Percentiles rank a stretch among this genome's conserved stretches.
These are phyloP conservation scores for Patiria miniata DNA, from an alignment of 35 echinoderm and acorn worm genomes.

Conservation along the genomic window DNA sequence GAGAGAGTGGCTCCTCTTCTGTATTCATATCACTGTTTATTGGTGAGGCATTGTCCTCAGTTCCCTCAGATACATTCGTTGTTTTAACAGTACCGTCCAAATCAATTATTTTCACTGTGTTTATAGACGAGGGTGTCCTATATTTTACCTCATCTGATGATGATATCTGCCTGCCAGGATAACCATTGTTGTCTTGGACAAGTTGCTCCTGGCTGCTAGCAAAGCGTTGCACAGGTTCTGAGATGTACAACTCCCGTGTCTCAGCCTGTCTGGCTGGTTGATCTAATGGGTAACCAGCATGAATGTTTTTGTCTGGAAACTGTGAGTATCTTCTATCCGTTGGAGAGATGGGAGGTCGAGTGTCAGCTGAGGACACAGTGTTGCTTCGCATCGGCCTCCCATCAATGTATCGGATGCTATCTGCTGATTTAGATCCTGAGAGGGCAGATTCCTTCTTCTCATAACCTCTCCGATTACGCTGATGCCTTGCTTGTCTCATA, in stretches of 20 bases:
- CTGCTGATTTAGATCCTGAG: not conserved
- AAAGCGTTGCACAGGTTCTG: not conserved
- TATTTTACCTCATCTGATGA: not conserved
- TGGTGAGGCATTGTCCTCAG: not conserved
- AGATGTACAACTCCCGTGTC: not conserved
- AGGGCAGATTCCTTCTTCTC: slow-evolving; percentile 10
- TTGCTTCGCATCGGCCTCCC: slow-evolving; percentile 14
- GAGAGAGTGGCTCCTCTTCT: slow-evolving; percentile 10
- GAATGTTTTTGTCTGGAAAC: slow-evolving; percentile 1
- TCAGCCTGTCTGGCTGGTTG: not conserved
- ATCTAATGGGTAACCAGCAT: not conserved
- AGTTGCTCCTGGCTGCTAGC: not conserved
- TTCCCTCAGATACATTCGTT: not conserved
- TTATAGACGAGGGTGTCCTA: not conserved
- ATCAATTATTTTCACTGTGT: slow-evolving; percentile 10
- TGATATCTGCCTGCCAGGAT: not conserved
- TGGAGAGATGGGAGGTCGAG: not conserved
- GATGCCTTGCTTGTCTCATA: slow-evolving; percentile 1
- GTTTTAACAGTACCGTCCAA: not conserved
- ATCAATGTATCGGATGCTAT: slow-evolving; percentile 12
- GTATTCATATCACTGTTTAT: not conserved
- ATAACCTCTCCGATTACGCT: not conserved
- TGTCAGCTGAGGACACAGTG: not conserved
- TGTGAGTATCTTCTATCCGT: slow-evolving; percentile 11
- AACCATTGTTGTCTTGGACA: not conserved